Evolutionary conservation across 2,113 vertebrate species (phyloP).

Genomic region (Salvelinus sp.): DNA sequence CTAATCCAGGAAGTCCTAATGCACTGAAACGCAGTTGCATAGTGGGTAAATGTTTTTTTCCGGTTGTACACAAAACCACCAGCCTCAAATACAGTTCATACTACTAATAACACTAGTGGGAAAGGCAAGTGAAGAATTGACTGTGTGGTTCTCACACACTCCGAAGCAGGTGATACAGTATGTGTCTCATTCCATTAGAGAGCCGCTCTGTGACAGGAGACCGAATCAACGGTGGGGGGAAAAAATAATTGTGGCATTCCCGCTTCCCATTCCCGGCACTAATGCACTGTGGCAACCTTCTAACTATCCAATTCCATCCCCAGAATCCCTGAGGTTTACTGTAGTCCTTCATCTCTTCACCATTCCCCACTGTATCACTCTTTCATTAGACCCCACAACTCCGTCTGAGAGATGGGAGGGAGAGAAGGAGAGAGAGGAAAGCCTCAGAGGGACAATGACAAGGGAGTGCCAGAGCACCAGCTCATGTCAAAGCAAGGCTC

Average conservation of each 20-base stretch:
- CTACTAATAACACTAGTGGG: not conserved
- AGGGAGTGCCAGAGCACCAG: constrained; percentile 34
- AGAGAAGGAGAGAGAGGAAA: constrained; percentile 20
- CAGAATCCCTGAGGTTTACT: constrained; percentile 59
- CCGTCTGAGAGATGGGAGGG: constrained; percentile 44
- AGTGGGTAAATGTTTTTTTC: not conserved
- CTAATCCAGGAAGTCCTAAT: constrained; percentile 16
- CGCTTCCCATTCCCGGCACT: constrained; percentile 37
- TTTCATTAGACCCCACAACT: constrained; percentile 66
- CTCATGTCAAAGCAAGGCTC: constrained; percentile 39
- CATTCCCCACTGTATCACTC: constrained; percentile 46
- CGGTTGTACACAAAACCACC: constrained; percentile 28
- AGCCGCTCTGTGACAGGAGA: constrained; percentile 67
- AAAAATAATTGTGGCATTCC: constrained; percentile 59
- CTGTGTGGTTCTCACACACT: constrained; percentile 38
- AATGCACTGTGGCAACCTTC: constrained; percentile 72
- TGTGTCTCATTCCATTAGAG: constrained; percentile 71
- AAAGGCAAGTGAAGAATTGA: constrained; percentile 14
- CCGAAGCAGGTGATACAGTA: constrained; percentile 43
- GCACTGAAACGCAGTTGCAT: constrained; percentile 17
- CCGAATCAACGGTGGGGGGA: constrained; percentile 22
- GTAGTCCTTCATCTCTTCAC: constrained; percentile 57
- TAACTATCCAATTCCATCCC: constrained; percentile 75
- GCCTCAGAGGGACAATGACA: constrained; percentile 1
- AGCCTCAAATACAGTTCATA: constrained; percentile 18